Evolutionary conservation across 2,113 vertebrate species (phyloP), one percentile per base, ranked within the genome.

Genomic region (Clarias magur): DNA sequence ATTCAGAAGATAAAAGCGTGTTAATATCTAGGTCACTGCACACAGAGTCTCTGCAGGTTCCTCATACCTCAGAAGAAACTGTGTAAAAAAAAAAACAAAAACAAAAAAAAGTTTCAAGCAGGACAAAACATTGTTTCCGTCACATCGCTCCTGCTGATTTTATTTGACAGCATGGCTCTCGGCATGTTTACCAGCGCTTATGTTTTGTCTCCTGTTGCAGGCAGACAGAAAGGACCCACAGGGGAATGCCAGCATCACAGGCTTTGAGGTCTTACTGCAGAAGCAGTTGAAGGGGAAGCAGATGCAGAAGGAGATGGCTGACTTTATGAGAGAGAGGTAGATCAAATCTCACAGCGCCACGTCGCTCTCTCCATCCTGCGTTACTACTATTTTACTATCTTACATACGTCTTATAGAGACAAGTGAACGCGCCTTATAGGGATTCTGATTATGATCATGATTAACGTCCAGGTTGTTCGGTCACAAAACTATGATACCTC

Each of bases 241-340:
- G 92, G 96, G 97, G 76, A 98, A 97, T 23, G 94, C 95, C 78
- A 95, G 92, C 0, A 92, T 99, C 89, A 96, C 97, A 0, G 98
- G 98, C 21, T 99, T 99, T 86, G 98, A 99, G 92, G 96, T 99
- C 53, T 93, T 99, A 89, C 96, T 99, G 34, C 97, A 99, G 84
- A 99, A 99, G 88, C 98, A 99, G 88, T 95, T 99, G 88, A 99
- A 99, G 93, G 98, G 98, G 87, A 99, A 99, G 88, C 98, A 99
- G 92, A 99, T 99, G 97, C 98, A 99, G 94, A 99, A 98, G 89
- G 98, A 99, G 92, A 99, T 99, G 98, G 97, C 98, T 0, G 98
- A 99, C 89, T 99, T 99, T 88, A 90, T 99, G 86, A 94, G 97
- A 90, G 98, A 99, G 92, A 97, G 98, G 98, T 99, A 93, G 95